Evolutionary conservation across 2,113 vertebrate genomes (phyloP), one percentile per base, ranked within the genome.

Genomic region (Paralichthys olivaceus): DNA sequence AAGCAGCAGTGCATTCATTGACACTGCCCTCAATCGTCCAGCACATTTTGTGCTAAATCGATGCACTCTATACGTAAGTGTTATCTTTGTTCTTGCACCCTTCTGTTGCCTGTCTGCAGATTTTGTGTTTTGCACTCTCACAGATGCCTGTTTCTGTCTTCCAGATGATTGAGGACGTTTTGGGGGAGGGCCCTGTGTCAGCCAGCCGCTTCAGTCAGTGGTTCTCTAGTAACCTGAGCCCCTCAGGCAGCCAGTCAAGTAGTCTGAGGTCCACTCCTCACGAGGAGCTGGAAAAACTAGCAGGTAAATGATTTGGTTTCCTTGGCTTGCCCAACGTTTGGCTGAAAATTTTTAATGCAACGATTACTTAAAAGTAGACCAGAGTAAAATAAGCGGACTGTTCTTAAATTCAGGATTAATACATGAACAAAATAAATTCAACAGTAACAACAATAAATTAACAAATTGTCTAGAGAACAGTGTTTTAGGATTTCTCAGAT

Each of bases 151-250:
- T 63, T 75, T 90, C 25, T 59, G 23, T 72, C 43, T 83, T 92
- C 32, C 81, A 99, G 98, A 98, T 99, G 97, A 98, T 99, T 55
- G 97, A 99, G 89, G 98, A 99, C 56, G 97, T 99, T 77, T 93
- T 99, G 71, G 97, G 96, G 63, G 98, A 99, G 88, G 97, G 97
- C 1, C 95, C 97, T 0, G 92, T 91, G 25, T 96, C 96, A 6
- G 95, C 97, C 54, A 99, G 97, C 84, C 95, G 97, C 60, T 99
- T 99, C 89, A 98, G 97, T 89, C 96, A 96, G 72, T 99, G 97
- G 97, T 98, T 99, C 83, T 97, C 96, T 37, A 95, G 82, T 83
- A 98, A 96, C 80, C 88, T 96, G 3, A 99, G 97, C 90, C 96
- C 94, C 12, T 97, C 97, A 55, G 96, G 96, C 88, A 99, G 97